These are phyloP conservation scores for Melanaphis sacchari DNA, from an alignment of 1,140 invertebrate species.

Conservation along the genomic window DNA sequence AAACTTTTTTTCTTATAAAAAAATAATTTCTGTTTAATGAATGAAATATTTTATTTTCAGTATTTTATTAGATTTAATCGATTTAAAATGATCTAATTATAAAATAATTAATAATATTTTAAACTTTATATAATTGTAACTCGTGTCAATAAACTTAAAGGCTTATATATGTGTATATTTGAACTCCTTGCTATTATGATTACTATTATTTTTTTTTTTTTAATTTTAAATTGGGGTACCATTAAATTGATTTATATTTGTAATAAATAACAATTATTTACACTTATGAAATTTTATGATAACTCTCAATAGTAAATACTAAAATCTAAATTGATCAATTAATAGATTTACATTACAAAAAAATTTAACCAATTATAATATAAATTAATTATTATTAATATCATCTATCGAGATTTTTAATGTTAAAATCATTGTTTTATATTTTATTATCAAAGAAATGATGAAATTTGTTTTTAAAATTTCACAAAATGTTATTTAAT, in stretches of 20 bases:
- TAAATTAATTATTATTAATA: not conserved
- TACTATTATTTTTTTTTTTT: no score
- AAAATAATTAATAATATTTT: not conserved
- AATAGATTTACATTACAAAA: not conserved
- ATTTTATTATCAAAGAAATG: not conserved
- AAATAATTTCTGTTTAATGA: not conserved
- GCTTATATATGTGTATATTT: not conserved
- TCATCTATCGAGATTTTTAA: not conserved
- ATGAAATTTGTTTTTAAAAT: not conserved
- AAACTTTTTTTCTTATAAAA: not conserved
- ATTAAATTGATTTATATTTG: not conserved
- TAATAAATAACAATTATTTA: not conserved
- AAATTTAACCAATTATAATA: not conserved
- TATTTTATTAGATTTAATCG: not conserved
- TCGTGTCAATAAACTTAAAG: not conserved
- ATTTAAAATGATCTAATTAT: not conserved
- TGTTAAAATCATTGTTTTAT: not conserved
- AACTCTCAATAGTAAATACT: not conserved
- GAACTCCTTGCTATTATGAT: no score
- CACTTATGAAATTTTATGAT: not conserved
- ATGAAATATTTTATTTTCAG: not conserved
- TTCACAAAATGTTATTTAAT: not conserved
- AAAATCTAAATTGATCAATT: not conserved
- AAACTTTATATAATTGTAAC: not conserved
- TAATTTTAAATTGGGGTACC: not conserved